These are phyloP conservation scores for Psilopsiagon aymara DNA, from an alignment of 2,113 vertebrate genomes.

Conservation along the genomic window DNA sequence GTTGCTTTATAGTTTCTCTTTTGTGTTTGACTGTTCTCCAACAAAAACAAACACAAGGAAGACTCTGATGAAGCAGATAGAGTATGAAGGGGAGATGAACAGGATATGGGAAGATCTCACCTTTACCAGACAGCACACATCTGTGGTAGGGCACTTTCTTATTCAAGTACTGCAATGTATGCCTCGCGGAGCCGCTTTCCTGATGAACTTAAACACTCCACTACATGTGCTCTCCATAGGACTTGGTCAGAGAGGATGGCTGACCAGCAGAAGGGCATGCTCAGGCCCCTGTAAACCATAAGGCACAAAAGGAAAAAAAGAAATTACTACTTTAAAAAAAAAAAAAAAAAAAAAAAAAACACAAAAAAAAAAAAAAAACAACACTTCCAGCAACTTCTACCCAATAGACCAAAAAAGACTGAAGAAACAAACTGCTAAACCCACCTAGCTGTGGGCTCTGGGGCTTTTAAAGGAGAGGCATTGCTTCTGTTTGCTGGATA, in stretches of 20 bases:
- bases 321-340: too few species aligned
- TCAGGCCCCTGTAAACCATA: neutral
- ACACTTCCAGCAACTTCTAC: neutral
- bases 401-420: neutral
- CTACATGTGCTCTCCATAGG: accelerated
- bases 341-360: neutral
- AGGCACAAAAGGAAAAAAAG: neutral
- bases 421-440: neutral
- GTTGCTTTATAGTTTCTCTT: neutral
- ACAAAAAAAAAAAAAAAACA: neutral
- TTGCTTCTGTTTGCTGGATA: neutral
- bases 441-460: neutral
- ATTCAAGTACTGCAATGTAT: neutral
- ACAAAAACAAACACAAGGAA: neutral
- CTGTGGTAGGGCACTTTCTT: neutral
- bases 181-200: neutral
- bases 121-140: neutral
- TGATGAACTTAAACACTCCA: neutral
- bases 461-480: neutral
- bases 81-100: neutral
- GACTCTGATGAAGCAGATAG: neutral
- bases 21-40: neutral
- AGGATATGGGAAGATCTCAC: neutral
- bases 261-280: neutral
- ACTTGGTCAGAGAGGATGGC: neutral